Evolutionary conservation across 2,888 invertebrate genomes (phyloP).

Genomic region (Thyatira batis): DNA sequence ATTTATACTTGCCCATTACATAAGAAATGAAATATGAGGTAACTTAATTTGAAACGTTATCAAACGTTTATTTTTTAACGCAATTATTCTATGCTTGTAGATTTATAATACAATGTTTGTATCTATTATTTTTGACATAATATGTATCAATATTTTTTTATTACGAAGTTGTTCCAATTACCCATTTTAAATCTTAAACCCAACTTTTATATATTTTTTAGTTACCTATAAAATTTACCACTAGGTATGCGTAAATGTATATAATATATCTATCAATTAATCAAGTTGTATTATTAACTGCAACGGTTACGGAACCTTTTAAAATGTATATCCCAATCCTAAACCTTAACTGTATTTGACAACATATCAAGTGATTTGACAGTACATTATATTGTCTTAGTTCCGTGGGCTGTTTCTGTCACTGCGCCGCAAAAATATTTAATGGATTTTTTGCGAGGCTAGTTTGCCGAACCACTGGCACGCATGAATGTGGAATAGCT

Average conservation of each 20-base stretch:
- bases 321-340: neutral
- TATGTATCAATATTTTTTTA: too few species aligned
- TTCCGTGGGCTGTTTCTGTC: neutral
- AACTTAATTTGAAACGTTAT: neutral
- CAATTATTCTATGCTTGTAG: neutral
- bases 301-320: neutral
- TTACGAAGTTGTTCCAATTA: too few species aligned
- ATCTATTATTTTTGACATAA: neutral
- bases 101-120: neutral
- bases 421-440: neutral
- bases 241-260: too few species aligned
- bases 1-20: neutral
- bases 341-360: neutral
- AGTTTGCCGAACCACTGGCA: constrained; percentile 7
- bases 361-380: neutral
- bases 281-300: neutral
- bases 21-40: neutral
- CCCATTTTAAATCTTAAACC: too few species aligned
- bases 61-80: neutral
- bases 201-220: too few species aligned
- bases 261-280: too few species aligned
- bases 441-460: neutral
- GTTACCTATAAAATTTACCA: too few species aligned
- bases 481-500: constrained; percentile 59
- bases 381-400: neutral